These are phyloP conservation scores for Pampus argenteus DNA, from an alignment of 2,797 vertebrate species.

Conservation along the genomic window DNA sequence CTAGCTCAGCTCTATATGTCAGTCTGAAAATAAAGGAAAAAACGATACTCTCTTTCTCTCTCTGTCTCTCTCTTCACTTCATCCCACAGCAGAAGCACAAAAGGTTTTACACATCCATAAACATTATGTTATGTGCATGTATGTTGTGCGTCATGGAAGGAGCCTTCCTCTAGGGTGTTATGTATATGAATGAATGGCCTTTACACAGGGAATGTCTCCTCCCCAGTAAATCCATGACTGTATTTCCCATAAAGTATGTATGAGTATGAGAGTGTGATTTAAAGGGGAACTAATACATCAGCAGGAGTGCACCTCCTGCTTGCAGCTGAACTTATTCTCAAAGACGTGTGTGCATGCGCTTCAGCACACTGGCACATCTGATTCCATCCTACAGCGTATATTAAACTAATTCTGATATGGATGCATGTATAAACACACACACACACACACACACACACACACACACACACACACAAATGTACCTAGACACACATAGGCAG, in stretches of 20 bases:
- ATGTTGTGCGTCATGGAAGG: constrained; percentile 77
- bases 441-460: constrained; percentile 9
- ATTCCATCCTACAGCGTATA: constrained; percentile 39
- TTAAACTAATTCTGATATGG: constrained; percentile 21
- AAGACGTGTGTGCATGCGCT: constrained; percentile 15
- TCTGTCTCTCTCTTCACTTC: not conserved
- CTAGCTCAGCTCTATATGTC: constrained; percentile 52
- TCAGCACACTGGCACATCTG: constrained; percentile 27
- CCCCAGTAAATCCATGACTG: constrained; percentile 72
- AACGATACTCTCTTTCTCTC: constrained; percentile 4
- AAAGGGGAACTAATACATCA: constrained; percentile 77
- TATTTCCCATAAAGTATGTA: constrained; percentile 80
- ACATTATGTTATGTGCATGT: constrained; percentile 70
- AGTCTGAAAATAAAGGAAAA: constrained; percentile 40
- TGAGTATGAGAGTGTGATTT: constrained; percentile 74
- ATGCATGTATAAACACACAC: constrained; percentile 8
- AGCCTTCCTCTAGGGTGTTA: constrained; percentile 50
- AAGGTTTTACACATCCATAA: constrained; percentile 73
- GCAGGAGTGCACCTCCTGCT: constrained; percentile 31
- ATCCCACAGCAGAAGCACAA: constrained; percentile 52
- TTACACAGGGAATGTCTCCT: constrained; percentile 64
- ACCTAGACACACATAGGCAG: constrained; percentile 40
- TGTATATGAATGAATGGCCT: constrained; percentile 79
- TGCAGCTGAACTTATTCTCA: constrained; percentile 46
- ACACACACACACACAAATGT: constrained; percentile 15